A percentile compares a stretch with the other conserved stretches of the same genome.
These are phyloP conservation scores for Sylvicola cinctus DNA, from an alignment of 2,888 invertebrate genomes.

Conservation along the genomic window DNA sequence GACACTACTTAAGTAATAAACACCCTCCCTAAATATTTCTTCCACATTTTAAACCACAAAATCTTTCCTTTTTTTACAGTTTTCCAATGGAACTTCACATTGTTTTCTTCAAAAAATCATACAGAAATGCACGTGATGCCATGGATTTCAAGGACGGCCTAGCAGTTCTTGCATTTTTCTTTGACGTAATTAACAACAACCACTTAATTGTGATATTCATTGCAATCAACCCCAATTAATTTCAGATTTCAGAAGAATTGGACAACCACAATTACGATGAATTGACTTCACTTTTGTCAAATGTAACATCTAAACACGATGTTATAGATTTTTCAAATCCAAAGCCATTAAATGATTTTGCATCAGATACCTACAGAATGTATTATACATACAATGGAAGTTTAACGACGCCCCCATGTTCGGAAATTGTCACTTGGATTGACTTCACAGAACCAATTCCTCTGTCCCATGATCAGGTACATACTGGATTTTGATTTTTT, in stretches of 20 bases:
- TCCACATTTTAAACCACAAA: too few relatives aligned
- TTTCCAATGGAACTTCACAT: slow-evolving; percentile 60
- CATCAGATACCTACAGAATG: slow-evolving; percentile 31
- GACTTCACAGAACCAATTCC: slow-evolving; percentile 54
- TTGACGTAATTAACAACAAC: slow-evolving; percentile 45
- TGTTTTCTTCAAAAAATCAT: slow-evolving; percentile 50
- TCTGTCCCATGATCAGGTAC: slow-evolving; percentile 45
- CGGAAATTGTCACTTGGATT: slow-evolving; percentile 71
- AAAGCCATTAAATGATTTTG: slow-evolving; percentile 31
- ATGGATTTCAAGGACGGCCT: slow-evolving; percentile 48
- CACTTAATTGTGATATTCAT: too few relatives aligned
- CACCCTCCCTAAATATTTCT: too few relatives aligned
- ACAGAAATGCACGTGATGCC: slow-evolving; percentile 37
- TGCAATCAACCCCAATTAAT: too few relatives aligned
- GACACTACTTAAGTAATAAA: too few relatives aligned
- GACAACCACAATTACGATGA: slow-evolving; percentile 10
- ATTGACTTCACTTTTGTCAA: slow-evolving; percentile 32
- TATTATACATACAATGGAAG: slow-evolving; percentile 77
- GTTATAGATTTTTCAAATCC: slow-evolving; percentile 30
- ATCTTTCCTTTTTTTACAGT: slow-evolving; percentile 20
- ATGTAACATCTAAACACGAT: too few relatives aligned
- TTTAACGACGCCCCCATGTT: slow-evolving; percentile 63
- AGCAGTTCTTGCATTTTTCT: slow-evolving; percentile 59
- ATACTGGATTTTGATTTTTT: too few relatives aligned
- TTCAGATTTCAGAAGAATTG: too few relatives aligned